Evolutionary conservation across 1,140 invertebrate genomes (phyloP).

Genomic region (Temnothorax nylanderi): DNA sequence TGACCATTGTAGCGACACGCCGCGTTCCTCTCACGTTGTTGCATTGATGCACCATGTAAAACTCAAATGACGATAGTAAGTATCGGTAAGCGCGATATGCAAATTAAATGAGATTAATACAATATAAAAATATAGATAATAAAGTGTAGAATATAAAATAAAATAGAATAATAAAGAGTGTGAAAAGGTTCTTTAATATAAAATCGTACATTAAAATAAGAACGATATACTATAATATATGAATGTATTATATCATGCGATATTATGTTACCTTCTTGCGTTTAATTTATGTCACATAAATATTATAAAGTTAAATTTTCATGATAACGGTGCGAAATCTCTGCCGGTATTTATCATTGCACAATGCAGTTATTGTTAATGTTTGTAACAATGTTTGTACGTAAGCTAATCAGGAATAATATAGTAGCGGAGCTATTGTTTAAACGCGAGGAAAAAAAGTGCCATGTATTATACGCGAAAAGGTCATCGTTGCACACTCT

Average conservation of each 20-base stretch:
- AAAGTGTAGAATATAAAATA: not conserved
- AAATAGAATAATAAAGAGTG: not conserved
- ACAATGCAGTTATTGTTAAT: conserved; percentile 34
- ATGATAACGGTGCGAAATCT: not conserved
- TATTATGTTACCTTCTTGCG: not conserved
- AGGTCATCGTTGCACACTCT: not conserved
- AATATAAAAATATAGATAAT: conserved; percentile 2
- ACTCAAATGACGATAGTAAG: conserved; percentile 6
- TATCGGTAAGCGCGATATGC: conserved; percentile 9
- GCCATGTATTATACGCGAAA: not conserved
- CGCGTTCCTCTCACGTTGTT: conserved; percentile 4
- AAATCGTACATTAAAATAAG: not conserved
- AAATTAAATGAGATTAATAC: not conserved
- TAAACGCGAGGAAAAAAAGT: not conserved
- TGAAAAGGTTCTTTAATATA: conserved; percentile 4
- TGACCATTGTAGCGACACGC: not conserved
- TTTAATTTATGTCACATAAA: conserved; percentile 18
- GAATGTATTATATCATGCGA: not conserved
- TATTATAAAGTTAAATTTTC: conserved; percentile 22
- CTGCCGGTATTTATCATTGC: not conserved
- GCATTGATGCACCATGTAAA: conserved; percentile 30
- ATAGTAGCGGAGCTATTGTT: not conserved
- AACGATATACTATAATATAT: not conserved
- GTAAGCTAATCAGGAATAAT: not conserved
- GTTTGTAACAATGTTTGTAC: not conserved